Percentiles rank a stretch among this genome's conserved stretches.
Evolutionary conservation across 2,113 vertebrate genomes (phyloP).

Genomic region (Indicator maculatus): DNA sequence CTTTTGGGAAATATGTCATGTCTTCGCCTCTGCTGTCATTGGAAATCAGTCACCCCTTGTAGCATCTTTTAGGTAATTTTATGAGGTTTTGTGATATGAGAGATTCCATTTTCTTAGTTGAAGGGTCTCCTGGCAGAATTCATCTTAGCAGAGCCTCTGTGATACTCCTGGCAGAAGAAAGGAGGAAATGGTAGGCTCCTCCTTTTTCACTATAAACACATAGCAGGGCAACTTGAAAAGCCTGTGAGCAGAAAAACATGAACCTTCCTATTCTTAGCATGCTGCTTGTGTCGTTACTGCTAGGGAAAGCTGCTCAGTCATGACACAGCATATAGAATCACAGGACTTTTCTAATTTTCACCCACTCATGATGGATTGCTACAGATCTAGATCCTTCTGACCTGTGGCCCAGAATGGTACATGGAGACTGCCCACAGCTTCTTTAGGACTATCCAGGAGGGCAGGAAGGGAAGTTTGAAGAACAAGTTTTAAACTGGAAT

Average conservation of each 20-base stretch:
- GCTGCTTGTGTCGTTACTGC: neutral
- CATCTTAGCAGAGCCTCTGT: neutral
- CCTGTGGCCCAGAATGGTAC: neutral
- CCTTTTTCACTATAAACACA: neutral
- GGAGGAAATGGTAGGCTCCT: neutral
- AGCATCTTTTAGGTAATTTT: neutral
- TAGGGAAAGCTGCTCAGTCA: neutral
- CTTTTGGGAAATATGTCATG: neutral
- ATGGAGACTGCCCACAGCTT: neutral
- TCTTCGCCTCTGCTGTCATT: neutral
- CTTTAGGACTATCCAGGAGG: neutral
- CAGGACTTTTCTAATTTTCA: neutral
- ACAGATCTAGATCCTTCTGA: neutral
- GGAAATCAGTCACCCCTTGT: neutral
- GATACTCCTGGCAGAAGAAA: neutral
- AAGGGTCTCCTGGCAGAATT: neutral
- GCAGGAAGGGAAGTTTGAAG: neutral
- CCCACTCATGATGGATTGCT: neutral
- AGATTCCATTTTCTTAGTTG: neutral
- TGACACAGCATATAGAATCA: neutral
- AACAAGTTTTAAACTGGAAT: neutral
- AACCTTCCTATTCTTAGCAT: neutral
- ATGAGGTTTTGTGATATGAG: neutral
- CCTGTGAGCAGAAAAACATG: accelerated
- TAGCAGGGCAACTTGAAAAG: neutral